Evolutionary conservation across 1,140 invertebrate species (phyloP), one percentile per base, ranked within the genome.

Genomic region (Procambarus clarkii): DNA sequence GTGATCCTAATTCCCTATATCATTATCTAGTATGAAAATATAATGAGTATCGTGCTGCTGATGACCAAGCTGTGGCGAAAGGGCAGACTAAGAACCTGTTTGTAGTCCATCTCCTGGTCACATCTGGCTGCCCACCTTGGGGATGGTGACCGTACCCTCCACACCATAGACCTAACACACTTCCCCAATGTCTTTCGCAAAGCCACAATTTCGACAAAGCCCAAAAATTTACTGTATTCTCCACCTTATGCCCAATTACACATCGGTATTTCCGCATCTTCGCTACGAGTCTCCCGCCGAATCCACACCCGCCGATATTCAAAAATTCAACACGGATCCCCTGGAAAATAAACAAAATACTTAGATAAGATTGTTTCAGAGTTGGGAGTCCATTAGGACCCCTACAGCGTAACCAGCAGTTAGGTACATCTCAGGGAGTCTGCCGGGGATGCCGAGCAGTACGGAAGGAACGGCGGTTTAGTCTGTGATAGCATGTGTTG

Each of bases 101-200:
- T 79, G 78, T 91, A 91, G 82, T 91, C 86, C 77, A 82, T 64
- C 58, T 79, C 64, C 88, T 85, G 82, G 88, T 21, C 84, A 85
- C 81, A 85, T 91, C 88, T 91, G 88, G 88, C 88, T 85, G 88
- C 88, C 88, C 71, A 79, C 82, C 88, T 91, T 91, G 86, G 86
- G 86, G 88, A 82, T 91, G 88, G 86, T n/a, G 82, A 80, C 82
- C 76, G 88, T 91, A 91, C 88, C 82, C 88, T 89, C 79, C 69
- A 60, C 79, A 79, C 45, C 80, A 79, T 89, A 34, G 80, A 46
- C 64, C 87, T 79, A 74, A 71, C 87, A 82, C 60, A 81, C 87
- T 64, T 45, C 9, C 45, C 45, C 79, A 69, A 74, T 82, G 87
- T 77, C 48, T 81, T 89, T 64, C 64, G 79, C 64, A 82, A 88